Base-by-base conservation (phyloP, 2,113 vertebrate species). In the Peucedramus taeniatus region DNA sequence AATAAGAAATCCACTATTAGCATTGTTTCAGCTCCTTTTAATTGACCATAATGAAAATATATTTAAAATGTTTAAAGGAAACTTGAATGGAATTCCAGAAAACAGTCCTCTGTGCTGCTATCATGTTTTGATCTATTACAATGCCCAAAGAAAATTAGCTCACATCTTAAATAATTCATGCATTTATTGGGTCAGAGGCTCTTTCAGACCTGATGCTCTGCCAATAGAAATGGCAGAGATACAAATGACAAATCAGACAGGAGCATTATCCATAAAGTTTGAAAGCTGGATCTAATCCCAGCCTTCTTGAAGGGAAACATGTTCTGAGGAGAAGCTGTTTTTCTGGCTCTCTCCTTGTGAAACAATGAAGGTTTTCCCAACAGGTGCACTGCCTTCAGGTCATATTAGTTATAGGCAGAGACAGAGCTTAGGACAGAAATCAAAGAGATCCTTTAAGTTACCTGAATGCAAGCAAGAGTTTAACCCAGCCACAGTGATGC, bases 1-100 rank as follows among this genome's bases (percentile, higher is more conserved):
- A 89, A 60, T 49, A 93, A 94, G 78, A 95, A 96, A 94, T 93
- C 83, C 76, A 94, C 85, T 81, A 75, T 83, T 94, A 95, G 87
- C 90, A 94, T 95, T 96, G 84, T 94, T 95, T 90, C 56, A 70
- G 88, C 35, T 93, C 28, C 51, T 94, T 94, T 92, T 95, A 95
- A 96, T 90, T 83, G 83, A 90, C 76, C 83, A 37, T 81, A 93
- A 94, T 89, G 64, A 71, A 96, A 96, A 94, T 83, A 90, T 42
- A 57, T 78, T 92, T 24, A 47, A 89, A 90, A 81, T 74, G 39
- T 92, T 95, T 86, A 66, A 95, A 77, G 75, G 90, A 63, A 68
- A 68, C 44, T 78, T 83, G 47, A 93, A 44, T 69, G 59, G 66
- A 92, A 86, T 94, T 93, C 78, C 78, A 91, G 84, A 71, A 93